Evolutionary conservation across 1,140 invertebrate genomes (phyloP).

Genomic region (Octopus sinensis): DNA sequence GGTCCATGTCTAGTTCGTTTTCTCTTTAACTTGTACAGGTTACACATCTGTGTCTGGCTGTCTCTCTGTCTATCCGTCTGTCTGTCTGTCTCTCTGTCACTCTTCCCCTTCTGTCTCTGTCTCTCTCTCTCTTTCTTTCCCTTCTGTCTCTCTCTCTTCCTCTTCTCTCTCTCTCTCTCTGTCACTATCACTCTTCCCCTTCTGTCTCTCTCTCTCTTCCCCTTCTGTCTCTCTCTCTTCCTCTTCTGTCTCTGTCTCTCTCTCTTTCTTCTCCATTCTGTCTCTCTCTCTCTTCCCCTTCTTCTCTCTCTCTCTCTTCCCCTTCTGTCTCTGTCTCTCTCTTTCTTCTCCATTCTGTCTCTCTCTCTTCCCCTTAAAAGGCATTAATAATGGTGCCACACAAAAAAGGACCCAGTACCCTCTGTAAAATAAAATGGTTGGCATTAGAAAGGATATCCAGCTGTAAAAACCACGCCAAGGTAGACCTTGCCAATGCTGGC

Average conservation of each 20-base stretch:
- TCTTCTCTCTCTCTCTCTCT: neutral
- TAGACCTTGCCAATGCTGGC: neutral
- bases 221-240: neutral
- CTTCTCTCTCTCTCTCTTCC: neutral
- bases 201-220: neutral
- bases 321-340: too few relatives aligned
- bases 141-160: too few relatives aligned
- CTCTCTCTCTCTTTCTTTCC: too few relatives aligned
- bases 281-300: neutral
- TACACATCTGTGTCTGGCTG: too few relatives aligned
- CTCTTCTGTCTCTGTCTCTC: neutral
- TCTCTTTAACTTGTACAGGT: too few relatives aligned
- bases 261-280: neutral
- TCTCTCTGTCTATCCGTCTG: too few relatives aligned
- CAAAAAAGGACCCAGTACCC: too few relatives aligned
- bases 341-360: too few relatives aligned
- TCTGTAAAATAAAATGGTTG: neutral
- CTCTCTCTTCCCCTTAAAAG: constrained; percentile 7
- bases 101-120: too few relatives aligned
- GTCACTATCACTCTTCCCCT: neutral
- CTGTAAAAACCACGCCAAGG: neutral
- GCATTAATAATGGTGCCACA: too few relatives aligned
- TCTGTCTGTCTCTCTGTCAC: too few relatives aligned
- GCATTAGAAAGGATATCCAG: neutral
- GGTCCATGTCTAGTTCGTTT: too few relatives aligned